These are phyloP conservation scores for Morpho helenor DNA, from an alignment of 2,888 invertebrate species.

Conservation along the genomic window DNA sequence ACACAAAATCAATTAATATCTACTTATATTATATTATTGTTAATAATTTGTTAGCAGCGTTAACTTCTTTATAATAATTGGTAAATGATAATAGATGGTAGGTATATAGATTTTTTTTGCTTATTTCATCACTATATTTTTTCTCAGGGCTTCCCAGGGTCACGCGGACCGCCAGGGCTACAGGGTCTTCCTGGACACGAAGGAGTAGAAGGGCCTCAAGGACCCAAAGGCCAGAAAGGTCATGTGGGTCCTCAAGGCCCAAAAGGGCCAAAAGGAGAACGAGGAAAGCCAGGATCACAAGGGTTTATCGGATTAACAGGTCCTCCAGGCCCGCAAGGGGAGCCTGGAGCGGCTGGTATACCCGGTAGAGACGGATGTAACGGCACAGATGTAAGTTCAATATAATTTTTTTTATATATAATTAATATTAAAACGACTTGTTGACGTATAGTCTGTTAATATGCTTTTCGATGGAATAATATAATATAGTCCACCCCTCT, in stretches of 20 bases:
- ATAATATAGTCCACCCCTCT: too few relatives aligned
- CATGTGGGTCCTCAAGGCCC: slow-evolving; percentile 90
- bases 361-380: slow-evolving; percentile 97
- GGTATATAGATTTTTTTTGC: neutral
- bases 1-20: too few relatives aligned
- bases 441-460: too few relatives aligned
- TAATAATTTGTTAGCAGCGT: too few relatives aligned
- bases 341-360: slow-evolving; percentile 85
- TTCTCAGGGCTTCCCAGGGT: slow-evolving; percentile 75
- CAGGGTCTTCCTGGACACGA: slow-evolving; percentile 89
- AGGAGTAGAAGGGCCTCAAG: slow-evolving; percentile 91
- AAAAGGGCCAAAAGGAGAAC: slow-evolving; percentile 90
- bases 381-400: slow-evolving; percentile 90
- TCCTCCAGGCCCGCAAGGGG: slow-evolving; percentile 83
- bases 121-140: neutral
- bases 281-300: slow-evolving; percentile 91
- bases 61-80: too few relatives aligned
- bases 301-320: slow-evolving; percentile 84
- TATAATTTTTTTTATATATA: too few relatives aligned
- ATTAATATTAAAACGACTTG: too few relatives aligned
- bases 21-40: too few relatives aligned
- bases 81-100: neutral
- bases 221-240: slow-evolving; percentile 93
- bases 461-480: too few relatives aligned
- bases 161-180: slow-evolving; percentile 84